A percentile compares a stretch with the other conserved stretches of the same genome.
Evolutionary conservation across 2,888 invertebrate genomes (phyloP).

Genomic region (Eupelmus urozonus): DNA sequence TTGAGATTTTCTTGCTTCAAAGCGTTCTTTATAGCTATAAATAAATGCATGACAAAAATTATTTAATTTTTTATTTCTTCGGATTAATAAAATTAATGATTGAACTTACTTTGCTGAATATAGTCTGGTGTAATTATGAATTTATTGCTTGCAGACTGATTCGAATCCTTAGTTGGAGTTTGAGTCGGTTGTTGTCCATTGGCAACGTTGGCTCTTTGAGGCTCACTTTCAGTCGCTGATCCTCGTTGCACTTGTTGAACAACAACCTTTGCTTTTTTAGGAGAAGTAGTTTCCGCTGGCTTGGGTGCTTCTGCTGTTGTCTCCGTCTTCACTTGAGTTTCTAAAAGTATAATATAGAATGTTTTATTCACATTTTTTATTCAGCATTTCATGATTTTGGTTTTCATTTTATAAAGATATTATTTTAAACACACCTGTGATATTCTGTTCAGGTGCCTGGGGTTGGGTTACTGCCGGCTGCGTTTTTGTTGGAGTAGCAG

Average conservation of each 20-base stretch:
- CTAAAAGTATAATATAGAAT: conserved; percentile 46
- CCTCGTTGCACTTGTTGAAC: conserved; percentile 73
- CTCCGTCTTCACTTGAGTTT: conserved; percentile 59
- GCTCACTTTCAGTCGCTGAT: conserved; percentile 67
- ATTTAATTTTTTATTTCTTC: too few relatives aligned
- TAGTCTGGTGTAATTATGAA: conserved; percentile 95
- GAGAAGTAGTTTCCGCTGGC: conserved; percentile 61
- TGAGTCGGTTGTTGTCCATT: conserved; percentile 75
- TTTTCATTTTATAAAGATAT: too few relatives aligned
- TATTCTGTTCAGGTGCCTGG: conserved; percentile 6
- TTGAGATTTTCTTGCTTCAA: conserved; percentile 93
- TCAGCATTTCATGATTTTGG: too few relatives aligned
- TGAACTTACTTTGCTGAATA: conserved; percentile 92
- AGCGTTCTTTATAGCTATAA: conserved; percentile 93
- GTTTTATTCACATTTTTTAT: not conserved
- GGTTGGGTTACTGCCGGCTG: not conserved
- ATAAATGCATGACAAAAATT: not conserved
- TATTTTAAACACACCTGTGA: conserved; percentile 17
- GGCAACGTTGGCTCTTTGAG: conserved; percentile 69
- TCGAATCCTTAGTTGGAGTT: conserved; percentile 68
- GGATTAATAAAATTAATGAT: too few relatives aligned
- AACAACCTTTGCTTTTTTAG: conserved; percentile 74
- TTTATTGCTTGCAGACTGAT: conserved; percentile 78
- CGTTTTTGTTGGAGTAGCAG: conserved; percentile 60
- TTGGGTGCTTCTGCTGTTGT: conserved; percentile 58